Percentiles rank a stretch among this genome's conserved stretches.
Conservation (phyloP, 2,797 vertebrate genomes). For the Acrossocheilus wenchowensis region DNA sequence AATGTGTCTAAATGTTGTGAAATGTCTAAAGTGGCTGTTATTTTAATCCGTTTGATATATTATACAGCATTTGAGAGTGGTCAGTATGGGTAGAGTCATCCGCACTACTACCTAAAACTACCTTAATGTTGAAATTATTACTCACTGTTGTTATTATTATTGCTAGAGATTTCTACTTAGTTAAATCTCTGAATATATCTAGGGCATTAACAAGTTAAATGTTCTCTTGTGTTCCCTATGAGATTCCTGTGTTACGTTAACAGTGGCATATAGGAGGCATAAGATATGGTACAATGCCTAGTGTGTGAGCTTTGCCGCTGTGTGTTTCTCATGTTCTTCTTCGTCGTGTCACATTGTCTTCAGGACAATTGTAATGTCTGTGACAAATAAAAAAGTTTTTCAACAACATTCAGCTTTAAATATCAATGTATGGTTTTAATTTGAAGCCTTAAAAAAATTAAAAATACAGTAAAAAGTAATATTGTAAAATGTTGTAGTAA, state of each 20-base stretch:
- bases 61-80: slow-evolving; percentile 1
- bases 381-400: slow-evolving; percentile 27
- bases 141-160: slow-evolving; percentile 16
- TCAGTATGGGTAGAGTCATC: background rate
- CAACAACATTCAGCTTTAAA: background rate
- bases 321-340: slow-evolving; percentile 12
- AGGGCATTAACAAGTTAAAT: slow-evolving; percentile 20
- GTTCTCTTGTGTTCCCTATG: background rate
- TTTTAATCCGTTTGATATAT: slow-evolving; percentile 4
- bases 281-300: background rate
- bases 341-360: slow-evolving; percentile 27
- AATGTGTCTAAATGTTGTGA: slow-evolving; percentile 28
- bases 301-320: background rate
- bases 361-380: slow-evolving; percentile 24
- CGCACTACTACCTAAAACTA: slow-evolving; percentile 15
- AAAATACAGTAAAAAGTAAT: background rate
- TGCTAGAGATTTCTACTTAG: slow-evolving; percentile 26
- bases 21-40: slow-evolving; percentile 37
- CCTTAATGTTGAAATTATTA: slow-evolving; percentile 34
- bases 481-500: background rate
- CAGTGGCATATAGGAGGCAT: slow-evolving; percentile 5
- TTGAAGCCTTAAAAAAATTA: background rate
- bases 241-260: slow-evolving; percentile 7
- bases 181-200: slow-evolving; percentile 35
- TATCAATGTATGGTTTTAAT: background rate